Base-by-base conservation (phyloP, 2,888 invertebrate genomes). In the Orthosia incerta region DNA sequence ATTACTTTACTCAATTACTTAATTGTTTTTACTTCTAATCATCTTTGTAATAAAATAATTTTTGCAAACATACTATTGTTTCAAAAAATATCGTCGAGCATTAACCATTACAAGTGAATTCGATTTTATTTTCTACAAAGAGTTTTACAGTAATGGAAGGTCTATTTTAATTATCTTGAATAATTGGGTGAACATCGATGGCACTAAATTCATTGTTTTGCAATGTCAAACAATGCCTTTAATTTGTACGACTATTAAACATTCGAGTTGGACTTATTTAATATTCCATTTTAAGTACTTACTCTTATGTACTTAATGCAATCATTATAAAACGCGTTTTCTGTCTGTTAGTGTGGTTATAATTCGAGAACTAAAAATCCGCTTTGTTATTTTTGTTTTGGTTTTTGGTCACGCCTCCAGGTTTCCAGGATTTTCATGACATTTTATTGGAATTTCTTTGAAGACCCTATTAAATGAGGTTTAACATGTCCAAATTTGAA, bases 41-140 rank as follows among this genome's bases (percentile, higher is more conserved):
- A 5, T 18, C 3, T 48, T 78, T 59, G 16, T 48, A 69, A 77
- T 46, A 56, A 65, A 18, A 56, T 16, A 50, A 48, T n/a, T n/a
- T 66, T 20, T 46, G 15, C 26, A 51, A 50, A 16, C 20, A 15
- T 23, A 39, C 12, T 23, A 51, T 46, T 66, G 15, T 31, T 46
- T 39, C 16, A 56, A 79, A 51, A n/a, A 61, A 3, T 12, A 57
- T 23, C 5, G 31, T 50, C 31, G 13, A 20, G 15, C 7, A 13
- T 59, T 65, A n/a, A 51, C 12, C n/a, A 62, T 71, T 79, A 46
- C 9, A 12, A 67, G 23, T 57, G 45, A 79, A 55, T n/a, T 23
- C 2, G 12, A 26, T 48, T 16, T 55, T 15, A 64, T 64, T 72
- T 56, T 65, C n/a, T 51, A 15, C 50, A 61, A 80, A 65, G 51